phyloP scores from a whole-genome alignment of 2,888 invertebrate species.

The Rhingia campestris region DNA sequence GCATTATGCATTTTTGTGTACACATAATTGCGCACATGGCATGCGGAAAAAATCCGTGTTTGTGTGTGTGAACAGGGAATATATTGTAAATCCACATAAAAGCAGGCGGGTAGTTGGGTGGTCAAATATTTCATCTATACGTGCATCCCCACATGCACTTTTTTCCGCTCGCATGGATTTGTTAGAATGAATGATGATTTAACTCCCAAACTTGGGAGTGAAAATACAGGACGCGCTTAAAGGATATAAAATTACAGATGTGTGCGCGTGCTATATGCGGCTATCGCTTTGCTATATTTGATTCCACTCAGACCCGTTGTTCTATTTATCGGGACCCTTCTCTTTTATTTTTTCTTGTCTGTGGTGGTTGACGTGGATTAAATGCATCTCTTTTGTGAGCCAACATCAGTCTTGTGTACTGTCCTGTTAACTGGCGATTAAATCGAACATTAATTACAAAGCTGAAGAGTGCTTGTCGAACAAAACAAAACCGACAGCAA shows the following conservation, averaged over 20 bases:
- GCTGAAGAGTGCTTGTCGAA: slow-evolving; percentile 32
- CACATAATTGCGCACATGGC: slow-evolving; percentile 69
- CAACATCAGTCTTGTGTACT: slow-evolving; percentile 58
- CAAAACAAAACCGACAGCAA: neutral
- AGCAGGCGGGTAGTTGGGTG: neutral
- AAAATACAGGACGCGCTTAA: slow-evolving; percentile 52
- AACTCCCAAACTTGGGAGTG: slow-evolving; percentile 37
- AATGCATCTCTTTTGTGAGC: slow-evolving; percentile 38
- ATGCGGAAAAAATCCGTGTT: slow-evolving; percentile 14
- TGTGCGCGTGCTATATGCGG: slow-evolving; percentile 4
- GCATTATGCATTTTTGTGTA: slow-evolving; percentile 72
- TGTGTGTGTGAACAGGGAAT: slow-evolving; percentile 53
- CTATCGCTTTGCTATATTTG: slow-evolving; percentile 11
- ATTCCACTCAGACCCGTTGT: neutral
- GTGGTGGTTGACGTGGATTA: slow-evolving; percentile 45
- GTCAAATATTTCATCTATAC: slow-evolving; percentile 54
- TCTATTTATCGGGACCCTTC: slow-evolving; percentile 2
- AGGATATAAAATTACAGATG: slow-evolving; percentile 62
- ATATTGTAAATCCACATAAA: slow-evolving; percentile 55
- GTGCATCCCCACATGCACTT: slow-evolving; percentile 25
- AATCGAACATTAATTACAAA: slow-evolving; percentile 73
- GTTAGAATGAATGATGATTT: slow-evolving; percentile 71
- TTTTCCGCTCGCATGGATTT: slow-evolving; percentile 52
- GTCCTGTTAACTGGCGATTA: slow-evolving; percentile 70
- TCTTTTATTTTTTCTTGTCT: slow-evolving; percentile 18